Conservation (phyloP, 2,888 invertebrate species). For the Yponomeuta plumbellus region DNA sequence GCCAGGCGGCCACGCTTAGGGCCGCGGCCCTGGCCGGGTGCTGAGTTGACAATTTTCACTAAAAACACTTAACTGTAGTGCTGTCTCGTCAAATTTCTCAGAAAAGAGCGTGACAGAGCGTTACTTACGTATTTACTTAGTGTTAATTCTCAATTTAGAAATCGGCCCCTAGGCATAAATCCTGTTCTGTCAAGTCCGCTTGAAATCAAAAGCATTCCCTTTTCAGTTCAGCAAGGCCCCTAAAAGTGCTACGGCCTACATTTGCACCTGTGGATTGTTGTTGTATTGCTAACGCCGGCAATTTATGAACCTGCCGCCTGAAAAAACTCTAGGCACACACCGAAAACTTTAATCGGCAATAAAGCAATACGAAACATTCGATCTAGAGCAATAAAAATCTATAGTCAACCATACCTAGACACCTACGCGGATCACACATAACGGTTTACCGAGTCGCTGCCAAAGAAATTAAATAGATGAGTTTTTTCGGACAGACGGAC, state of each 20-base stretch:
- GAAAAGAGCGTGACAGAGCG: no score
- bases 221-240: background rate
- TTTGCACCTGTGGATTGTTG: no score
- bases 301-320: background rate
- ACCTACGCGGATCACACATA: conserved; percentile 61
- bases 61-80: no score
- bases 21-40: no score
- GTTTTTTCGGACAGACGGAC: conserved; percentile 58
- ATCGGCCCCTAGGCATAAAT: no score
- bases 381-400: conserved; percentile 59
- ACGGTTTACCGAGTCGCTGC: conserved; percentile 61
- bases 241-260: background rate
- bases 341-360: conserved; percentile 34
- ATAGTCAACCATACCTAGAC: conserved; percentile 51
- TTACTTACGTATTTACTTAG: no score
- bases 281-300: background rate
- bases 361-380: conserved; percentile 62
- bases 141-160: no score
- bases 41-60: no score
- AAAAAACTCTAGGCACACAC: background rate
- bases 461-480: conserved; percentile 71
- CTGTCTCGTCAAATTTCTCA: no score
- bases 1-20: no score
- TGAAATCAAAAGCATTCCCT: no score
- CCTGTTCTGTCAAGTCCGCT: no score